Evolutionary conservation across 2,888 invertebrate genomes (phyloP).

Genomic region (Plagodis pulveraria): DNA sequence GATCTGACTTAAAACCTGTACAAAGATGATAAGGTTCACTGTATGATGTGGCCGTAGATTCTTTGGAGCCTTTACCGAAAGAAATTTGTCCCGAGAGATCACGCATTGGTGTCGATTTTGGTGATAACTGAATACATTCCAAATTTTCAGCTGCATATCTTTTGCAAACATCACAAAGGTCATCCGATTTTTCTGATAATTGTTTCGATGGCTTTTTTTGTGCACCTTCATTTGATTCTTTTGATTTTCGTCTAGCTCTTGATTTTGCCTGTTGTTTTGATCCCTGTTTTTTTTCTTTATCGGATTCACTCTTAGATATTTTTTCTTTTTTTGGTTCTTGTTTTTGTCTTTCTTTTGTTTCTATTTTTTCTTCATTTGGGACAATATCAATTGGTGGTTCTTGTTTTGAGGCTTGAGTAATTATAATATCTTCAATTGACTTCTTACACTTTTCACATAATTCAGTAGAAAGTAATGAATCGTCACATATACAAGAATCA

Average conservation of each 20-base stretch:
- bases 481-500: slow-evolving; percentile 25
- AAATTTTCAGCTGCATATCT: slow-evolving; percentile 4
- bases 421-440: not conserved
- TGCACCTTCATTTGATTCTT: not conserved
- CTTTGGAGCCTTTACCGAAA: too few relatives aligned
- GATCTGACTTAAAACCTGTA: not conserved
- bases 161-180: slow-evolving; percentile 17
- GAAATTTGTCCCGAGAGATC: not conserved
- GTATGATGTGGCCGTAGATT: not conserved
- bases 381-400: not conserved
- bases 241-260: not conserved
- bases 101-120: not conserved
- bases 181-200: not conserved
- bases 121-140: not conserved
- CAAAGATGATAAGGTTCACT: not conserved
- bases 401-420: not conserved
- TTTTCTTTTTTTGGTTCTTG: not conserved
- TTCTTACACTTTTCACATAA: not conserved
- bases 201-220: not conserved
- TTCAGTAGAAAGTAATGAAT: slow-evolving; percentile 11
- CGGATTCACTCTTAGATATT: not conserved
- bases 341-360: not conserved
- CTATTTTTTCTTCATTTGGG: not conserved
- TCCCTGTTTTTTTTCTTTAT: not conserved
- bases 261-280: not conserved